Percentiles rank a stretch among this genome's conserved stretches.
These are phyloP conservation scores for Ochotona curzoniae DNA, from an alignment of 2,113 vertebrate species.

Conservation along the genomic window DNA sequence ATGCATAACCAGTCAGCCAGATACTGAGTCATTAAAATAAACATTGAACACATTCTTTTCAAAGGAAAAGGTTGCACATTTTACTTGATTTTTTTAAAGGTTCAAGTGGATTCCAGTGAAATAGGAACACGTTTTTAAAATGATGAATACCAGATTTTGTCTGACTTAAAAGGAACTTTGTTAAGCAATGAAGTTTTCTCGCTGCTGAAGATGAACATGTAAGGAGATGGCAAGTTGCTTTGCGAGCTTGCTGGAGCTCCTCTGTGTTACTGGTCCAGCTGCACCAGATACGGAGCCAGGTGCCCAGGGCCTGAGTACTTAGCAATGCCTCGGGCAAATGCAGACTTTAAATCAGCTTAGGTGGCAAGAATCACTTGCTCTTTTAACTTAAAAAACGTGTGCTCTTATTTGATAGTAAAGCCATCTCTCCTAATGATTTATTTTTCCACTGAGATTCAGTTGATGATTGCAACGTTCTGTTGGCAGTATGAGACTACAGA, in stretches of 20 bases:
- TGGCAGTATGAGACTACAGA: accelerated
- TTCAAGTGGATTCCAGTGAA: background rate
- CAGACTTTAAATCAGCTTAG: background rate
- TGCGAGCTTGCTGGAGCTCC: accelerated
- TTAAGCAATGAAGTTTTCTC: background rate
- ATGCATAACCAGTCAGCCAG: background rate
- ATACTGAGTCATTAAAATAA: background rate
- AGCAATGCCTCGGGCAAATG: background rate
- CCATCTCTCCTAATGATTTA: background rate
- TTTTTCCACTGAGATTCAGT: background rate
- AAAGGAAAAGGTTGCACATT: background rate
- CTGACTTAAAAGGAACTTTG: background rate
- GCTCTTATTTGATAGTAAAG: background rate
- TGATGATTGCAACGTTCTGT: background rate
- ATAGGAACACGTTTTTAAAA: background rate
- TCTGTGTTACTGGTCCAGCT: accelerated
- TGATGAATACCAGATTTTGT: background rate
- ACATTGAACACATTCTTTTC: background rate
- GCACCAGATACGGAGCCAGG: accelerated
- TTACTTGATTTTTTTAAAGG: background rate
- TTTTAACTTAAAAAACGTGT: background rate
- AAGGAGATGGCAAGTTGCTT: background rate
- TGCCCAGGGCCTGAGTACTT: accelerated
- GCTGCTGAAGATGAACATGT: background rate
- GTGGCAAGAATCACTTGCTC: background rate